These are phyloP conservation scores for Lampropteryx suffumata DNA, from an alignment of 2,888 invertebrate species.

Conservation along the genomic window DNA sequence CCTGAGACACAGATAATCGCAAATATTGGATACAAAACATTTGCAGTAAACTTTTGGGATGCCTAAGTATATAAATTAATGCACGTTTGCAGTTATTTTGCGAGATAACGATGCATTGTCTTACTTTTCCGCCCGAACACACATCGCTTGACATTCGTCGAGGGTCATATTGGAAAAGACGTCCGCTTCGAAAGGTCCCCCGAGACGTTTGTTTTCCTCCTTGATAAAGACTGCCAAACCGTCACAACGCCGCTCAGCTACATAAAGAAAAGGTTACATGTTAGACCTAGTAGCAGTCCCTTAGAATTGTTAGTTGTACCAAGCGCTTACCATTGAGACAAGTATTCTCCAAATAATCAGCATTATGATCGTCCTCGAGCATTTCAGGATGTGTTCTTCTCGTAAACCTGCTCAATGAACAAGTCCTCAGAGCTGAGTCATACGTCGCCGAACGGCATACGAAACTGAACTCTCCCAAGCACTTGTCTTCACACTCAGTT, in stretches of 20 bases:
- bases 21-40: slow-evolving; percentile 7
- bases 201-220: slow-evolving; percentile 93
- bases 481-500: slow-evolving; percentile 95
- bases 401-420: slow-evolving; percentile 91
- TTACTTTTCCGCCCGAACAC: slow-evolving; percentile 93
- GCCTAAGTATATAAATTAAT: not conserved
- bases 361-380: slow-evolving; percentile 92
- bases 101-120: slow-evolving; percentile 31
- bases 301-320: not conserved
- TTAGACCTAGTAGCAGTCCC: not conserved
- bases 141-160: slow-evolving; percentile 94
- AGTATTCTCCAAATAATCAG: slow-evolving; percentile 95
- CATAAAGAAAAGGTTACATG: slow-evolving; percentile 25
- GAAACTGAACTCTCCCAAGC: slow-evolving; percentile 93
- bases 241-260: slow-evolving; percentile 93
- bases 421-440: slow-evolving; percentile 89
- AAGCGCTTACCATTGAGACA: slow-evolving; percentile 90
- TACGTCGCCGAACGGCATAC: slow-evolving; percentile 94
- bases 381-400: slow-evolving; percentile 93
- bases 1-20: slow-evolving; percentile 54
- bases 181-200: slow-evolving; percentile 94
- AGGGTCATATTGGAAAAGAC: slow-evolving; percentile 93
- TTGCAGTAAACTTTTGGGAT: not conserved
- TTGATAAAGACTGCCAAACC: slow-evolving; percentile 94
- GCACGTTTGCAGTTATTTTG: not conserved